These are phyloP conservation scores for Brachyhypopomus gauderio DNA, from an alignment of 2,113 vertebrate genomes.

Conservation along the genomic window DNA sequence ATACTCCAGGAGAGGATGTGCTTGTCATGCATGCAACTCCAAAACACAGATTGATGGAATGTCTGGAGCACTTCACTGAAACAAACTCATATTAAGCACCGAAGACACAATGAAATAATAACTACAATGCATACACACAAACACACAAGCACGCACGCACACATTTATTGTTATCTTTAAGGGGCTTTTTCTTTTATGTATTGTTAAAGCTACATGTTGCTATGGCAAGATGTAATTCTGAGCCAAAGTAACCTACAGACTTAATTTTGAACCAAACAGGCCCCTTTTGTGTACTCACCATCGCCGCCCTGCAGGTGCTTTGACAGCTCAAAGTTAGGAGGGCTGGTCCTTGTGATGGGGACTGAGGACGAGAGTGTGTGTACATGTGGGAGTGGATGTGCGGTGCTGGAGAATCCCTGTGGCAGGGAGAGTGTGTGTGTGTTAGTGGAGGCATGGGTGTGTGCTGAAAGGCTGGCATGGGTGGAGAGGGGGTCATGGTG, in stretches of 20 bases:
- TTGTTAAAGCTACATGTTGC: too few relatives aligned
- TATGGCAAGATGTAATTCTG: neutral
- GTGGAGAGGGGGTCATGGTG: constrained; percentile 61
- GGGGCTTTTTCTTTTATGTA: too few relatives aligned
- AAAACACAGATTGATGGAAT: neutral
- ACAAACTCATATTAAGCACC: too few relatives aligned
- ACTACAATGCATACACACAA: too few relatives aligned
- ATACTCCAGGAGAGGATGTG: neutral
- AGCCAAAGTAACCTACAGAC: neutral
- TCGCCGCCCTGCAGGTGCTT: constrained; percentile 70
- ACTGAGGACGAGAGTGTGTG: constrained; percentile 41
- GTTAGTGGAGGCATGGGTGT: constrained; percentile 56
- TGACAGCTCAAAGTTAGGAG: constrained; percentile 57
- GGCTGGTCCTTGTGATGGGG: constrained; percentile 59
- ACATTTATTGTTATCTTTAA: too few relatives aligned
- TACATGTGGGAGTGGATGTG: constrained; percentile 48
- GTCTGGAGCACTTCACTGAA: too few relatives aligned
- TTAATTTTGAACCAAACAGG: neutral
- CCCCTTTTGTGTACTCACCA: constrained; percentile 64
- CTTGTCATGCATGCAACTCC: neutral
- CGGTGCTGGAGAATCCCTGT: constrained; percentile 51
- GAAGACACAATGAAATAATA: too few relatives aligned
- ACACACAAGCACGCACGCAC: too few relatives aligned
- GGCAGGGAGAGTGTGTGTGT: constrained; percentile 57
- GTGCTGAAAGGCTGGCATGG: constrained; percentile 21